Evolutionary conservation across 2,888 invertebrate genomes (phyloP), one percentile per base, ranked within the genome.

Genomic region (Tribolium freemani): DNA sequence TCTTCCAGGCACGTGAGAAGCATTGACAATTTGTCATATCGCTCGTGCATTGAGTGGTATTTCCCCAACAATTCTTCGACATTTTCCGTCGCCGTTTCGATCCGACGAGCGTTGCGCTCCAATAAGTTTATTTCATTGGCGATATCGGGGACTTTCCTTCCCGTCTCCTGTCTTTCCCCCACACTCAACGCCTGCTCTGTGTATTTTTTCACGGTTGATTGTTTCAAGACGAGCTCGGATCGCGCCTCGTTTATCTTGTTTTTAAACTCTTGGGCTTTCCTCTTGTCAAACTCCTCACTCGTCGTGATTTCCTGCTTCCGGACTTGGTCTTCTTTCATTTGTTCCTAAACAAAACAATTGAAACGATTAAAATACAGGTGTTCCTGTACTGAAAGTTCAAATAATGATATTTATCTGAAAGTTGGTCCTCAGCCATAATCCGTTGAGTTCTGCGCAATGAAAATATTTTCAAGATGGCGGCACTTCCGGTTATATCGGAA

Each of bases 321-420:
- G 48, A 86, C 76, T 72, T 87, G 86, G 71, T 88, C 87, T 64
- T 88, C 88, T 48, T 86, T 86, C 73, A 89, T 86, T 79, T 89
- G 87, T 67, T 88, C 87, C 89, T 90, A 61, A 44, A 80, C 3
- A 54, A 53, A 10, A 30, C 5, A 26, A 1, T 26, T 38, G 46
- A 44, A 51, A 54, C 57, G 20, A 53, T 56, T 57, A 3, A 10
- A 61, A 26, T 5, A 26, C 16, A 16, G n/a, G 16, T 16, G 16
- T 16, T 2, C 16, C 16, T n/a, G n/a, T n/a, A n/a, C n/a, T n/a
- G n/a, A n/a, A n/a, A n/a, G n/a, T n/a, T n/a, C n/a, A n/a, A n/a
- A n/a, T n/a, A n/a, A n/a, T n/a, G n/a, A n/a, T n/a, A n/a, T n/a
- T n/a, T n/a, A n/a, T n/a, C n/a, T n/a, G n/a, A n/a, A n/a, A n/a